Evolutionary conservation across 2,888 invertebrate genomes (phyloP), one percentile per base, ranked within the genome.

Genomic region (Nymphalis c-album): DNA sequence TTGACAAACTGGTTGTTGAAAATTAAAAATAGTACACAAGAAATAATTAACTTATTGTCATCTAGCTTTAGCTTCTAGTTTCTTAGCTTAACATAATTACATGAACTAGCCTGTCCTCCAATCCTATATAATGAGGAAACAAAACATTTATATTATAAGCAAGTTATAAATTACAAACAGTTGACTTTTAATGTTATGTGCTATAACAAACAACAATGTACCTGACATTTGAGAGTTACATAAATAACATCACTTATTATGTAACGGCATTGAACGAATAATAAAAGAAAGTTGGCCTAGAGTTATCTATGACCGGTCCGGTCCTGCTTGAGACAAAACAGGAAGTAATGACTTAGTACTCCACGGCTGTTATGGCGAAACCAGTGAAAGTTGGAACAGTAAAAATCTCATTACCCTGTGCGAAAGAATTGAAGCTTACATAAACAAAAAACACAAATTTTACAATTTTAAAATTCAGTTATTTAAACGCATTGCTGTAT

Each of bases 201-300:
- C 70, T 72, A 74, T 60, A 74, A 74, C 58, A 74, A 68, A 74
- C 69, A 76, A 73, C 68, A 77, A 67, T 75, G 76, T 75, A 77
- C 75, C 73, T 57, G 47, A 22, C n/a, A 20, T 69, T 69, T 70
- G 70, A 50, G 70, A 50, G 77, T 81, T 77, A 78, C 74, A 77
- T 78, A 78, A 74, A 80, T 72, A 55, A 55, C 70, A 73, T 75
- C 72, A 74, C 68, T 75, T 73, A 73, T 86, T 85, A 79, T 76
- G 76, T 83, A 82, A 87, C 81, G 81, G 85, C 68, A 73, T 77
- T 76, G 79, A 74, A 73, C 77, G 80, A 79, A 79, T 81, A 80
- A 82, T 79, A 78, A 84, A 85, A 83, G 84, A 88, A 86, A 87
- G 86, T 84, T 61, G 70, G 68, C 63, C 62, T 69, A 66, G 53